These are phyloP conservation scores for Marasmarcha lunaedactyla DNA, from an alignment of 2,888 invertebrate genomes.

Conservation along the genomic window DNA sequence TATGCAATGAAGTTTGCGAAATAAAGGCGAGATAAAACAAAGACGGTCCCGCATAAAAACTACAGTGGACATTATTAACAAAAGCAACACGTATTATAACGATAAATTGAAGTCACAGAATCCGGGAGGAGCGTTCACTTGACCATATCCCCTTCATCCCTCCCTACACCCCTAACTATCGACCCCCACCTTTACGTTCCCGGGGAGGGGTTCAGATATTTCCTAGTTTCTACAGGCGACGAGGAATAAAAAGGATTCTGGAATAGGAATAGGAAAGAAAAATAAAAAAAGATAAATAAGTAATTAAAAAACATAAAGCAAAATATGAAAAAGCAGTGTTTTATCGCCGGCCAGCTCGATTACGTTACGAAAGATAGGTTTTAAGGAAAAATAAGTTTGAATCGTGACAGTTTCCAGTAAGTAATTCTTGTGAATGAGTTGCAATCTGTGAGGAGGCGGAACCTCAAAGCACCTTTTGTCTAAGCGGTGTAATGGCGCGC, in stretches of 20 bases:
- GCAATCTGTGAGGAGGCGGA: background rate
- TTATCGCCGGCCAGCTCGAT: no score
- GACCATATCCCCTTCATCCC: constrained; percentile 32
- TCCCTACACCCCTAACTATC: constrained; percentile 17
- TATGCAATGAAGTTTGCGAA: background rate
- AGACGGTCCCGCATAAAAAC: background rate
- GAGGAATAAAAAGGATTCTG: constrained; percentile 18
- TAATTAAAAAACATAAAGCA: constrained; percentile 8
- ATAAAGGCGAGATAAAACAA: background rate
- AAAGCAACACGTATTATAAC: constrained; percentile 33
- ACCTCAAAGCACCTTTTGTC: constrained; percentile 41
- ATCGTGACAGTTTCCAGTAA: no score
- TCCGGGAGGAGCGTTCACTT: constrained; percentile 26
- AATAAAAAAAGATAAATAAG: constrained; percentile 24
- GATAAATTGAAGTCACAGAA: constrained; percentile 37
- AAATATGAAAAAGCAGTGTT: constrained; percentile 19
- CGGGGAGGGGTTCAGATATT: constrained; percentile 19
- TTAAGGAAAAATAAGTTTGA: background rate
- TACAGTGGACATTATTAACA: constrained; percentile 2
- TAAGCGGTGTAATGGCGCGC: constrained; percentile 37
- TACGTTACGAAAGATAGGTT: background rate
- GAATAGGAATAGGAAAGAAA: constrained; percentile 19
- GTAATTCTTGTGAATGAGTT: background rate
- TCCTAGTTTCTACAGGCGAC: constrained; percentile 23
- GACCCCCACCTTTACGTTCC: constrained; percentile 15